Evolutionary conservation across 1,140 invertebrate species (phyloP), one percentile per base, ranked within the genome.

Genomic region (Drosophila tropicalis): DNA sequence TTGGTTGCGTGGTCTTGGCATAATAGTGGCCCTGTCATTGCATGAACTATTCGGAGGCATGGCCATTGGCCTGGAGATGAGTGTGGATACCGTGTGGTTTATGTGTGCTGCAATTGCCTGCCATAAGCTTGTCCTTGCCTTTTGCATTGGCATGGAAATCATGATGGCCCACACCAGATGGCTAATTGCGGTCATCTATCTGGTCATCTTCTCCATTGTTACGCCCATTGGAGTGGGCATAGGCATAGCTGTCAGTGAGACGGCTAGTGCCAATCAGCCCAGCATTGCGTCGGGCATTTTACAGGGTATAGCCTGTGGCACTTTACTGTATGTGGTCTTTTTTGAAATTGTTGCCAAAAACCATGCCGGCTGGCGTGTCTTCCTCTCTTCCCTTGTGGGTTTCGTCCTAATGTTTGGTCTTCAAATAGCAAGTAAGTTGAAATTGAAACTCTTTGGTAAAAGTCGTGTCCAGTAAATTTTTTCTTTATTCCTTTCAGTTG

Each of bases 11-110:
- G 95, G 96, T 36, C 89, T 97, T 32, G 92, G 97, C 41, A 95
- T 98, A 58, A 96, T 98, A 1, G 92, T 97, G 19, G 97, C 97
- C 1, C 93, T 98, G 10, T 97, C 97, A 6, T 95, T 98, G 62
- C 97, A 98, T 91, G 97, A 97, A 78, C 93, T 98, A 0, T 97
- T 98, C 83, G 97, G 98, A 94, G 97, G 97, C 39, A 93, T 98
- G 62, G 95, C 97, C 13, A 95, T 98, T 62, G 97, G 97, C 10
- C 93, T 98, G 19, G 96, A 98, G 92, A 93, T 93, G 34, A 94
- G 94, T 19, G 92, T 94, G 6, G 89, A 92, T 4, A 93, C 95
- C 44, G 95, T 97, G 9, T 97, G 96, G 95, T 95, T 95, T 79
- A 95, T 97, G 93, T 95, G 97, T 68, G 94, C 94, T 5, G 97